These are phyloP conservation scores for Mycteria americana DNA, from an alignment of 2,797 vertebrate genomes.

Conservation along the genomic window DNA sequence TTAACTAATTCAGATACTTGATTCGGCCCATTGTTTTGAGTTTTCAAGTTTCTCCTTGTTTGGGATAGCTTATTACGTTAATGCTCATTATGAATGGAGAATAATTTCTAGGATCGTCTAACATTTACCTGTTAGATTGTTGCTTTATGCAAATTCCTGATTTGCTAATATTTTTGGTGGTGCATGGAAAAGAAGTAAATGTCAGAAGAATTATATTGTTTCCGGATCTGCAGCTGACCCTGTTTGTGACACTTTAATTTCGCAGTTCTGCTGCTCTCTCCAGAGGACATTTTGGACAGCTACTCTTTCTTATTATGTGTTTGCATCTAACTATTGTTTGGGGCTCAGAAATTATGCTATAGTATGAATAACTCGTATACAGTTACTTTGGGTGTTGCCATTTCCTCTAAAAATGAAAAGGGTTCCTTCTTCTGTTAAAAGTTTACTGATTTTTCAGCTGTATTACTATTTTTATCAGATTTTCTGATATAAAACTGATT, in stretches of 20 bases:
- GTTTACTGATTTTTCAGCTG: constrained; percentile 10
- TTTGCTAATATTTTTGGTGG: background rate
- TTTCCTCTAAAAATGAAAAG: background rate
- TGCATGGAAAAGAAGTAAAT: background rate
- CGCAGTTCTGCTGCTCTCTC: background rate
- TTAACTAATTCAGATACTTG: background rate
- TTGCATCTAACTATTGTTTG: background rate
- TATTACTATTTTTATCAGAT: background rate
- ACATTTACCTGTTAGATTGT: background rate
- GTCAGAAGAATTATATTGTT: background rate
- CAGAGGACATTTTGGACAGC: background rate
- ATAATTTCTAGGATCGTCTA: background rate
- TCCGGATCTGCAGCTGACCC: background rate
- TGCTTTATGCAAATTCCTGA: background rate
- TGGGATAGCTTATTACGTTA: background rate
- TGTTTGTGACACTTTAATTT: background rate
- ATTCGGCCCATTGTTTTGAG: background rate
- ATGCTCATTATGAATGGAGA: background rate
- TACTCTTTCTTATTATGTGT: background rate
- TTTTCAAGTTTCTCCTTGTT: background rate
- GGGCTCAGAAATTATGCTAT: background rate
- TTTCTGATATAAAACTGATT: constrained; percentile 37
- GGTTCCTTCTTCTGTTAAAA: background rate
- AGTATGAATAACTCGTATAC: background rate
- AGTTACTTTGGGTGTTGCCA: background rate